Evolutionary conservation across 2,797 vertebrate genomes (phyloP).

Genomic region (Arrhamphus sclerolepis): DNA sequence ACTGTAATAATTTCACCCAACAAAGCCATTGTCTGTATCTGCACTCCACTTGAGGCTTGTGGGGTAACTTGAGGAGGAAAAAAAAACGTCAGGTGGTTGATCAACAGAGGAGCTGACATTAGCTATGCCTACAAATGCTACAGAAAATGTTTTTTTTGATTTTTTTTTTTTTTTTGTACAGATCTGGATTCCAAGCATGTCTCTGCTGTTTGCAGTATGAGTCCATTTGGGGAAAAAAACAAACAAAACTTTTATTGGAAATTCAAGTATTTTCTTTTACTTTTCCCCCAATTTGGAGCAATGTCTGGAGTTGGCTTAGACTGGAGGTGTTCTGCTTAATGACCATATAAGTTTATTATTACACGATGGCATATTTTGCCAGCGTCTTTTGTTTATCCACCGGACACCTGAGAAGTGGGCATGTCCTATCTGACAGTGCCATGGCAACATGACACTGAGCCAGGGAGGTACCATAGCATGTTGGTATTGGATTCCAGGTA

Average conservation of each 20-base stretch:
- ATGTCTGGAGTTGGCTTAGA: too few species aligned
- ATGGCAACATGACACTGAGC: constrained; percentile 59
- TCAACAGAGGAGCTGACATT: neutral
- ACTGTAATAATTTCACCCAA: too few species aligned
- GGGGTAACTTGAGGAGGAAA: neutral
- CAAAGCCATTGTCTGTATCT: too few species aligned
- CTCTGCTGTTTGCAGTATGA: too few species aligned
- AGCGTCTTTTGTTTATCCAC: constrained; percentile 32
- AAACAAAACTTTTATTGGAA: too few species aligned
- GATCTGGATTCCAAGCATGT: too few species aligned
- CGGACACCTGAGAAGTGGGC: constrained; percentile 61
- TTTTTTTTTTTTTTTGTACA: too few species aligned
- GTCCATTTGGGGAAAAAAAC: too few species aligned
- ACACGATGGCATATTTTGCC: constrained; percentile 2
- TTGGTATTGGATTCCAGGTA: constrained; percentile 52
- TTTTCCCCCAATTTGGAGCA: too few species aligned
- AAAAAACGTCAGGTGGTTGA: neutral
- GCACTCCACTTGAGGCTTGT: too few species aligned
- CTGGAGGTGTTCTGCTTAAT: neutral
- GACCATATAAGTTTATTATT: neutral
- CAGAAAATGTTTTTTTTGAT: constrained; percentile 6
- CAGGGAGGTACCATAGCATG: constrained; percentile 48
- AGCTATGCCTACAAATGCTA: neutral
- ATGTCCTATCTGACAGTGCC: constrained; percentile 17
- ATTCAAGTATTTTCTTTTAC: too few species aligned